Percentiles rank a stretch among this genome's conserved stretches.
Conservation (phyloP, 2,113 vertebrate species). For the Pogona vitticeps region DNA sequence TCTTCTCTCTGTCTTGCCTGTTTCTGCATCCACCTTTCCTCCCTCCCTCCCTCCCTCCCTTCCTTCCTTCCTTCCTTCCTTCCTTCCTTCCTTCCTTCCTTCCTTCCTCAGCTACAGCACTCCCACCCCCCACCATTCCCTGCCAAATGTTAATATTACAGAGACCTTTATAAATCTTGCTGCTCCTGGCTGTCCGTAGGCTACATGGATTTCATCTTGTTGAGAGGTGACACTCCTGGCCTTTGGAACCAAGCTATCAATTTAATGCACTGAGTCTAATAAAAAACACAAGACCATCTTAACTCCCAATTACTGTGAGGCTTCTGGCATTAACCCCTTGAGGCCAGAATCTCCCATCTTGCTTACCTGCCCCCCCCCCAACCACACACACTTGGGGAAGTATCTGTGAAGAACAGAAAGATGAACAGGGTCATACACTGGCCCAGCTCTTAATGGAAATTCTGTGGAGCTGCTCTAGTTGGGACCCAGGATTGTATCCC, state of each 20-base stretch:
- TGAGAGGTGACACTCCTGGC: slow-evolving; percentile 73
- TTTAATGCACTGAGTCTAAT: slow-evolving; percentile 58
- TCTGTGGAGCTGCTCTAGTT: too few species aligned
- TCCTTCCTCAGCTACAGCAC: not conserved
- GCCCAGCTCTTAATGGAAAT: too few species aligned
- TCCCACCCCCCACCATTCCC: slow-evolving; percentile 16
- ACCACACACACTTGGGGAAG: too few species aligned
- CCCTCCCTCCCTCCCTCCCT: not conserved
- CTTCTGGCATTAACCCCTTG: slow-evolving; percentile 24
- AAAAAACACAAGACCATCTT: slow-evolving; percentile 42
- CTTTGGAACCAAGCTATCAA: slow-evolving; percentile 71
- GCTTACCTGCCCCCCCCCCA: too few species aligned
- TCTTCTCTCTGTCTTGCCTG: too few species aligned
- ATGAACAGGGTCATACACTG: too few species aligned
- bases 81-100: not conserved
- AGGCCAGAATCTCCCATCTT: not conserved
- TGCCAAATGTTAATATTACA: slow-evolving; percentile 73
- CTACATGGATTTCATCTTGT: slow-evolving; percentile 71
- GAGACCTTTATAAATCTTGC: slow-evolving; percentile 71
- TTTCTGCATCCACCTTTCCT: not conserved
- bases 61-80: not conserved
- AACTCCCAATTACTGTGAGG: slow-evolving; percentile 25
- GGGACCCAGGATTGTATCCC: too few species aligned
- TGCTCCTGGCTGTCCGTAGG: slow-evolving; percentile 41
- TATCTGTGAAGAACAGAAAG: too few species aligned